Percentiles rank a stretch among this genome's conserved stretches.
Evolutionary conservation across 2,113 vertebrate genomes (phyloP).

Genomic region (Sinocyclocheilus rhinocerous): DNA sequence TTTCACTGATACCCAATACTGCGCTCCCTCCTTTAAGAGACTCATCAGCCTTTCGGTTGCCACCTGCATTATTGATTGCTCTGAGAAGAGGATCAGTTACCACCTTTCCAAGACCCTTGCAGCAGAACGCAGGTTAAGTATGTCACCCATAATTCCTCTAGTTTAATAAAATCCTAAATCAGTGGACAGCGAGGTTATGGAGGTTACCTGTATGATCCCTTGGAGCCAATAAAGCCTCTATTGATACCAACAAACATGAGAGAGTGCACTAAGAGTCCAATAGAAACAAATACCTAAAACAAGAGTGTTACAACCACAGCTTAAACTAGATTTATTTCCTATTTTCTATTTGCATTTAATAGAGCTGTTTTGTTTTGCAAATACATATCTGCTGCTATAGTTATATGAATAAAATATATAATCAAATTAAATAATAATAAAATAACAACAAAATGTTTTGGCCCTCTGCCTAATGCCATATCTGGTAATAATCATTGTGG

Average conservation of each 20-base stretch:
- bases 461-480: too few relatives aligned
- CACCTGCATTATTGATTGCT: slow-evolving; percentile 60
- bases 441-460: too few relatives aligned
- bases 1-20: slow-evolving; percentile 23
- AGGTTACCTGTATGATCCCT: neutral
- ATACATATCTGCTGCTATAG: too few relatives aligned
- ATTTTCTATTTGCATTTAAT: neutral
- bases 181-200: neutral
- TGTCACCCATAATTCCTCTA: neutral
- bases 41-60: slow-evolving; percentile 18
- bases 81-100: slow-evolving; percentile 53
- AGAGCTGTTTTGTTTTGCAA: too few relatives aligned
- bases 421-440: too few relatives aligned
- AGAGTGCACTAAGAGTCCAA: neutral
- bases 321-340: neutral
- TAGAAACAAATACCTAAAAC: too few relatives aligned
- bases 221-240: neutral
- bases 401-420: too few relatives aligned
- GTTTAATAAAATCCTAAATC: neutral
- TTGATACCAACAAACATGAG: neutral
- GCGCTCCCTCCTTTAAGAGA: slow-evolving; percentile 38
- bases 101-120: slow-evolving; percentile 9
- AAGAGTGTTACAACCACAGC: neutral
- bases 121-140: slow-evolving; percentile 17
- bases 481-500: too few relatives aligned